phyloP scores from a whole-genome alignment of 2,797 vertebrate species.

The Rhadinocentrus ornatus region DNA sequence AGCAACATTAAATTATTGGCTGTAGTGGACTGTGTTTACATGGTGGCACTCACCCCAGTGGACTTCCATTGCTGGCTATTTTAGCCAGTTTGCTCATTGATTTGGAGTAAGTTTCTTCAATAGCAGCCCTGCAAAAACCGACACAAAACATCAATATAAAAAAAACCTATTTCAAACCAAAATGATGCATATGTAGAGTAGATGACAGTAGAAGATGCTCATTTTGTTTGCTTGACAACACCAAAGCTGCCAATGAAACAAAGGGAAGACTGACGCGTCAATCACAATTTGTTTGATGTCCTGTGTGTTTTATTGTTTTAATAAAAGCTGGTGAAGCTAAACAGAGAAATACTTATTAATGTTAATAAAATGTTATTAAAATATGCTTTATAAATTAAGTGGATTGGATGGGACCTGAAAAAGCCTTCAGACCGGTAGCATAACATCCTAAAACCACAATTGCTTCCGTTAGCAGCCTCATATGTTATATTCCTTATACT shows the following conservation, averaged over 20 bases:
- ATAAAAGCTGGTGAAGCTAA: too few relatives aligned
- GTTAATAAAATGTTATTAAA: too few relatives aligned
- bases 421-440: conserved; percentile 16
- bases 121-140: conserved; percentile 83
- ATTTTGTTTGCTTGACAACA: conserved; percentile 3
- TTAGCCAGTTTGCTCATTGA: conserved; percentile 96
- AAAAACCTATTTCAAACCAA: neutral
- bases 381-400: too few relatives aligned
- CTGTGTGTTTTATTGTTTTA: too few relatives aligned
- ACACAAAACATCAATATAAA: conserved; percentile 7
- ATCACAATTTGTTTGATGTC: too few relatives aligned
- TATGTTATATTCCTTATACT: conserved; percentile 28
- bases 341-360: too few relatives aligned
- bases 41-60: conserved; percentile 85
- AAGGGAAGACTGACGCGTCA: conserved; percentile 37
- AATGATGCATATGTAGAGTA: neutral
- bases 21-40: neutral
- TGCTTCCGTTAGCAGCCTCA: conserved; percentile 41
- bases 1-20: neutral
- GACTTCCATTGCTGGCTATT: conserved; percentile 91
- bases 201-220: neutral
- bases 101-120: conserved; percentile 96
- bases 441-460: conserved; percentile 14
- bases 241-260: neutral
- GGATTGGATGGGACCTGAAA: conserved; percentile 8